phyloP scores from a whole-genome alignment of 2,888 invertebrate genomes.

The Blastobasis adustella region DNA sequence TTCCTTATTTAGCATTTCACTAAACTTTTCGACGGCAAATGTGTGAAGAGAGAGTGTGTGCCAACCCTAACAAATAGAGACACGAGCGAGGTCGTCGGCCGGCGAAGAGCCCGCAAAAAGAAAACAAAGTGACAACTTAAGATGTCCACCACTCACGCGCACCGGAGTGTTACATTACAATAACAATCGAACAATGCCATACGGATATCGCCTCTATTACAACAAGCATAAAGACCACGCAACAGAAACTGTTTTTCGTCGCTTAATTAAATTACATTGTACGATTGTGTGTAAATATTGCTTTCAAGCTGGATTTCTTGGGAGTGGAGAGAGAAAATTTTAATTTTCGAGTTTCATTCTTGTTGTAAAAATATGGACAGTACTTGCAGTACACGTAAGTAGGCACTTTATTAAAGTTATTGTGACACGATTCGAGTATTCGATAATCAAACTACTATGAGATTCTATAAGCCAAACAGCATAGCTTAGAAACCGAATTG shows the following conservation, averaged over 20 bases:
- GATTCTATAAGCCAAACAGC: too few relatives aligned
- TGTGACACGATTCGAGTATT: too few relatives aligned
- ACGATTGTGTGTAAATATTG: constrained; percentile 25
- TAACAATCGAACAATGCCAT: constrained; percentile 37
- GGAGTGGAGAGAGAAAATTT: not conserved
- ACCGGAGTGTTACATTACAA: constrained; percentile 59
- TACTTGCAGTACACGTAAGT: too few relatives aligned
- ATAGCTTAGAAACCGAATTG: too few relatives aligned
- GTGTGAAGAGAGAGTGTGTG: constrained; percentile 4
- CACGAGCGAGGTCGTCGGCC: constrained; percentile 54
- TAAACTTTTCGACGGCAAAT: too few relatives aligned
- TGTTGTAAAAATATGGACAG: too few relatives aligned
- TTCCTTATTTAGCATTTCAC: too few relatives aligned
- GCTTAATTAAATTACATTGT: constrained; percentile 52
- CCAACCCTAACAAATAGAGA: constrained; percentile 40
- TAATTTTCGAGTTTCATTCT: not conserved
- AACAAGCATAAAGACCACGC: too few relatives aligned
- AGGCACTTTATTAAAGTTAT: too few relatives aligned
- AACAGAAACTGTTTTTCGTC: constrained; percentile 30
- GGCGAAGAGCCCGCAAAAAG: constrained; percentile 54
- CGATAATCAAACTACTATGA: too few relatives aligned
- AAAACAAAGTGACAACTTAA: constrained; percentile 67
- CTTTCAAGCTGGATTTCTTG: constrained; percentile 1
- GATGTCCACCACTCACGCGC: constrained; percentile 50
- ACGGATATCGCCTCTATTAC: not conserved